Base-by-base conservation (phyloP, 2,113 vertebrate species). In the Ramphastos sulfuratus region DNA sequence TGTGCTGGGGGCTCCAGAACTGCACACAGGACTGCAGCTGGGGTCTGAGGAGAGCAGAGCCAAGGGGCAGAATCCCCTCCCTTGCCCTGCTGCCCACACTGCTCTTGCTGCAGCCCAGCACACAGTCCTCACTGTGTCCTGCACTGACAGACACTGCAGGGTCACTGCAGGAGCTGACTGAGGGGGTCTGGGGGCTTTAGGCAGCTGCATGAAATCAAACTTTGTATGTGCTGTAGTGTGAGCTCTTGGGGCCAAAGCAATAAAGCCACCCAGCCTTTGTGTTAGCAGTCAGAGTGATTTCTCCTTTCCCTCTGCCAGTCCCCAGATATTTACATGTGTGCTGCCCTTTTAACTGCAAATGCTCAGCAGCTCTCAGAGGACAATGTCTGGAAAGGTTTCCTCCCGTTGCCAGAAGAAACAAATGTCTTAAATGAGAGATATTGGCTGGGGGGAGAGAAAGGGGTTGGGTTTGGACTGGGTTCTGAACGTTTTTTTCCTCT, bases 371-470 rank as follows among this genome's bases (percentile, higher is more conserved):
- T 90, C 87, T 85, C 63, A 24, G 78, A 92, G 77, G 89, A 92
- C 67, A 86, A 93, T 56, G 76, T 94, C 96, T 95, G 87, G 61
- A 76, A 89, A 93, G 87, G 70, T 82, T 89, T 83, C 73, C 61
- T 73, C 65, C 33, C 42, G 15, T 42, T 87, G 94, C 95, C 92
- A 95, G 93, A 87, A 94, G 95, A 95, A 96, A 96, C 88, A 95
- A 94, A 89, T 33, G 72, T 56, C 83, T 84, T 90, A 33, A 11
- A 81, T 31, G 81, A 82, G 75, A 55, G 92, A 84, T 63, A 69
- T n/a, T 82, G 94, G 82, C 82, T 3, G 7, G 28, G 50, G 59
- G 44, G 59, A 69, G 85, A 77, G 69, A 73, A 82, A 46, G 60
- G 70, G 91, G 58, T 42, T 89, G 90, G 44, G 25, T 93, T 87